Evolutionary conservation across 2,888 invertebrate genomes (phyloP).

Genomic region (Eucriotettix oculatus): DNA sequence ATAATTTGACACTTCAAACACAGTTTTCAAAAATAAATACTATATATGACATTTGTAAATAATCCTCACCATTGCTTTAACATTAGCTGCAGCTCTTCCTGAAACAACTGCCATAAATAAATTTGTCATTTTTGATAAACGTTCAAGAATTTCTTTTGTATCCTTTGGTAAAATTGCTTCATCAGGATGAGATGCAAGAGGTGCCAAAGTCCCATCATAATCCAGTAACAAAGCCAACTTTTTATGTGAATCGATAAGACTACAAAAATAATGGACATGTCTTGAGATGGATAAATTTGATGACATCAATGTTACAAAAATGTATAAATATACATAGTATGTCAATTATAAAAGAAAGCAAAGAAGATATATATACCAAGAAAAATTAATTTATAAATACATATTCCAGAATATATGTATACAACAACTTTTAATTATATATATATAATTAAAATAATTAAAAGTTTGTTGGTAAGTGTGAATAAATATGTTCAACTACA

Average conservation of each 20-base stretch:
- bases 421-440: background rate
- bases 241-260: constrained; percentile 22
- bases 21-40: too few relatives aligned
- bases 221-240: constrained; percentile 27
- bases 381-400: too few relatives aligned
- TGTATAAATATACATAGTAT: too few relatives aligned
- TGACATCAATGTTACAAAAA: too few relatives aligned
- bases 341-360: too few relatives aligned
- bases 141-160: constrained; percentile 23
- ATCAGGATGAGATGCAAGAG: constrained; percentile 26
- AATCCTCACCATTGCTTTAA: constrained; percentile 21
- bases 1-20: too few relatives aligned
- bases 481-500: too few relatives aligned
- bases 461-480: too few relatives aligned
- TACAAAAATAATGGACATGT: background rate
- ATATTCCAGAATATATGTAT: background rate
- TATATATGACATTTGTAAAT: too few relatives aligned
- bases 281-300: too few relatives aligned
- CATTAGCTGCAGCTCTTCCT: constrained; percentile 24
- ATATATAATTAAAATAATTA: too few relatives aligned
- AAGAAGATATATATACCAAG: background rate
- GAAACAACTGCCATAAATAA: constrained; percentile 28
- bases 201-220: constrained; percentile 29
- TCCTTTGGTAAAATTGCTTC: constrained; percentile 24
- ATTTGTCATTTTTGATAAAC: constrained; percentile 23